Conservation (phyloP, 2,797 vertebrate genomes). For the Hoplostethus atlanticus region DNA sequence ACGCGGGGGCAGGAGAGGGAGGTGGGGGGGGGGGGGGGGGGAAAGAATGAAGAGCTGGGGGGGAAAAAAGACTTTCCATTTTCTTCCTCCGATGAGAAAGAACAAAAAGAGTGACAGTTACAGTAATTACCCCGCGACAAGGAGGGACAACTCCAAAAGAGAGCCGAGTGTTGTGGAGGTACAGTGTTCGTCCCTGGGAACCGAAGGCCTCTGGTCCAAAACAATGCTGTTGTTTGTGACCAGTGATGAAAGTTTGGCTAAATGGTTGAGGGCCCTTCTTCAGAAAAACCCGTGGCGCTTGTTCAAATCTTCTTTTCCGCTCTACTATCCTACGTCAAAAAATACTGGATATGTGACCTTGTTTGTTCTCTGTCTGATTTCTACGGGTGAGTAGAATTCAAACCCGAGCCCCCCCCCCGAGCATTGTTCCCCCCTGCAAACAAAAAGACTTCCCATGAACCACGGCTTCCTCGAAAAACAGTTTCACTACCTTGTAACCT, state of each 20-base stretch:
- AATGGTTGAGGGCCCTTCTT: constrained; percentile 73
- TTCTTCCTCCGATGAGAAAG: constrained; percentile 86
- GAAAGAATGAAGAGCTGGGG: constrained; percentile 67
- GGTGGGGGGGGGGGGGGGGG: constrained; percentile 20
- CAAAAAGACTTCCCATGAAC: constrained; percentile 79
- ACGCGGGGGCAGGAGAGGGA: constrained; percentile 50
- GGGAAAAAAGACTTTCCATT: constrained; percentile 79
- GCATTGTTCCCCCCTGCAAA: constrained; percentile 59
- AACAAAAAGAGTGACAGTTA: constrained; percentile 90
- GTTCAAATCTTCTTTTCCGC: constrained; percentile 77
- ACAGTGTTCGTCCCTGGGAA: constrained; percentile 83
- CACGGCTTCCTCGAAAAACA: constrained; percentile 59
- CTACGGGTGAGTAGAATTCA: constrained; percentile 68
- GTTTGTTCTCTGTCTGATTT: constrained; percentile 74
- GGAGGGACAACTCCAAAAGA: constrained; percentile 81
- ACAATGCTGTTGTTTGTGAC: constrained; percentile 82
- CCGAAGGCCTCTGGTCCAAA: constrained; percentile 67
- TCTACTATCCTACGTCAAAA: constrained; percentile 67
- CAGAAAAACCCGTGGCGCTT: constrained; percentile 61
- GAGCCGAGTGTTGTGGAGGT: constrained; percentile 80
- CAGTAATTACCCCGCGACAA: constrained; percentile 82
- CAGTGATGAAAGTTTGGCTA: constrained; percentile 75
- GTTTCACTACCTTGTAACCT: constrained; percentile 82
- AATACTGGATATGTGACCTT: constrained; percentile 77
- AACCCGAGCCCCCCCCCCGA: constrained; percentile 65